A percentile compares a stretch with the other conserved stretches of the same genome.
Evolutionary conservation across 2,888 invertebrate species (phyloP).

Genomic region (Lepidonotus clava): DNA sequence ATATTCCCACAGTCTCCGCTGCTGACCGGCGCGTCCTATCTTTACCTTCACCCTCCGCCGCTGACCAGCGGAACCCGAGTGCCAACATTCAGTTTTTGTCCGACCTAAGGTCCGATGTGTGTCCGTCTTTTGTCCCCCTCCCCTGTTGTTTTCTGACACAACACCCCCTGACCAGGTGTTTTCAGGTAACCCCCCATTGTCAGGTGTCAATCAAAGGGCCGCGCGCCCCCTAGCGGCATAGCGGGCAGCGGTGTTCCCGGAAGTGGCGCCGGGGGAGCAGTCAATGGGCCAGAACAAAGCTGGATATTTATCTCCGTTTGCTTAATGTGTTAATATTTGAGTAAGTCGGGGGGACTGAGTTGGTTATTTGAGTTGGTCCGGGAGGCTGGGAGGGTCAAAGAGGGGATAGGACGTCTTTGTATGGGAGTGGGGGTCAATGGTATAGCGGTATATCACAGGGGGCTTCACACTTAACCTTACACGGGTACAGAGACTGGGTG

Average conservation of each 20-base stretch:
- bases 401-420: not conserved
- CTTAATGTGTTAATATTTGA: conserved; percentile 28
- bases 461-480: too few relatives aligned
- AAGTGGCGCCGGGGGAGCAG: conserved; percentile 11
- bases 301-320: not conserved
- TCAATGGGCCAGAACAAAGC: not conserved
- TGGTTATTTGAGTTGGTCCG: too few relatives aligned
- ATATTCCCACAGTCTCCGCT: not conserved
- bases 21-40: not conserved
- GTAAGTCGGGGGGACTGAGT: not conserved
- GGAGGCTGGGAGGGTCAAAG: too few relatives aligned
- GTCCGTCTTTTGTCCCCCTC: not conserved
- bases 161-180: not conserved
- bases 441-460: not conserved
- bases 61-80: not conserved
- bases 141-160: conserved; percentile 22
- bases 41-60: not conserved
- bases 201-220: not conserved
- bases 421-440: not conserved
- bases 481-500: too few relatives aligned
- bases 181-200: conserved; percentile 1
- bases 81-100: not conserved
- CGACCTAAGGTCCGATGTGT: too few relatives aligned
- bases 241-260: not conserved
- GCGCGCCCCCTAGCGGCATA: not conserved